Percentiles rank a stretch among this genome's conserved stretches.
These are phyloP conservation scores for Chaetogeoica ovagalla DNA, from an alignment of 2,888 invertebrate species.

Conservation along the genomic window DNA sequence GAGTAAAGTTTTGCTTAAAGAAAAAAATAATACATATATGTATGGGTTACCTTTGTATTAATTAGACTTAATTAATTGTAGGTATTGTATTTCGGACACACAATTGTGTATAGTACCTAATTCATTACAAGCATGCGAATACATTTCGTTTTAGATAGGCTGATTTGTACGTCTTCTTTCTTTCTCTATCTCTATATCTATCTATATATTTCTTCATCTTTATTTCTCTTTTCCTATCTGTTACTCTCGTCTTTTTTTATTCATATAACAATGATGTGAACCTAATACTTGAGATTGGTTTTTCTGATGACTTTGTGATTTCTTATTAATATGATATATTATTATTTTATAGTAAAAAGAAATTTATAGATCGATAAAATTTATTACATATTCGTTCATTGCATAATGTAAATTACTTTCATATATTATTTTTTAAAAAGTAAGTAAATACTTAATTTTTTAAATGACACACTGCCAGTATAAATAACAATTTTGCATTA, in stretches of 20 bases:
- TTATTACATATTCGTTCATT: conserved; percentile 30
- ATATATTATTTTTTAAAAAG: conserved; percentile 44
- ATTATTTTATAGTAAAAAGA: conserved; percentile 13
- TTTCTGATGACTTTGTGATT: conserved; percentile 44
- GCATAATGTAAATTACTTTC: conserved; percentile 40
- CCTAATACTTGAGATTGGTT: conserved; percentile 20
- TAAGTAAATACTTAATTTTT: conserved; percentile 52
- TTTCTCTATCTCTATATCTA: background rate
- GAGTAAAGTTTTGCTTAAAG: conserved; percentile 10
- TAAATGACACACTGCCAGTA: conserved; percentile 51
- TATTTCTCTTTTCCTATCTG: background rate
- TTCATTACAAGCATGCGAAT: conserved; percentile 8
- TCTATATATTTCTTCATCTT: background rate
- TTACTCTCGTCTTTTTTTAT: conserved; percentile 11
- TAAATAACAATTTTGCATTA: conserved; percentile 50
- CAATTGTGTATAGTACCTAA: conserved; percentile 17
- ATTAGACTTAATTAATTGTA: conserved; percentile 19
- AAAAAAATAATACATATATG: conserved; percentile 1
- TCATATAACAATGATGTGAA: background rate
- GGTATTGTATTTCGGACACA: conserved; percentile 11
- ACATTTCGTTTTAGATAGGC: conserved; percentile 26
- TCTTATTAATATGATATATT: conserved; percentile 31
- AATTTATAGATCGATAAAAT: conserved; percentile 7
- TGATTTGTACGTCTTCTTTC: background rate
- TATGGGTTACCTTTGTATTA: conserved; percentile 37